Evolutionary conservation across 2,888 invertebrate genomes (phyloP), one percentile per base, ranked within the genome.

Genomic region (Melolontha melolontha): DNA sequence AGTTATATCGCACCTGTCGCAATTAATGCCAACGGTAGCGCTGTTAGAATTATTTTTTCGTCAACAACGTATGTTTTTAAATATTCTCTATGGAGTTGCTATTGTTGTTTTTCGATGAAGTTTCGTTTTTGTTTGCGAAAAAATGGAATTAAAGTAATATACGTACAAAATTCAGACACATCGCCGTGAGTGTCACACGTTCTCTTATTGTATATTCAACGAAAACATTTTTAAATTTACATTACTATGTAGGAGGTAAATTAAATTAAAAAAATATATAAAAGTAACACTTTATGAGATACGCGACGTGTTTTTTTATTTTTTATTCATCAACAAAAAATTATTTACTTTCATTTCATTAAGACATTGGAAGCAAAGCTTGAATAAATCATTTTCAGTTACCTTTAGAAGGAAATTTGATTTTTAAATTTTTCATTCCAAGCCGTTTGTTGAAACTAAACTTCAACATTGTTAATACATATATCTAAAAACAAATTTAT

Each of bases 51-150:
- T 49, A 49, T n/a, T 34, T 49, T 49, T 22, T 16, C 16, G 49
- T 49, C 16, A 49, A 49, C 8, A 11, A n/a, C 17, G 22, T 49
- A 0, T 22, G 49, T 34, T 34, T 34, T 34, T 34, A 34, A 34
- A 34, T 49, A 17, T 49, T 8, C 22, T 49, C 11, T 10, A 10
- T 22, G 10, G 1, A 1, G 34, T 34, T 11, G 49, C 22, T 49
- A 11, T 49, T 49, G 22, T 49, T 49, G 49, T 8, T 49, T 49
- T n/a, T 49, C 17, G 11, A 8, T 49, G 49, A 49, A 49, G 49
- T 22, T 49, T 34, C 34, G 34, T 6, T 34, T 47, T 49, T 49
- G 49, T 49, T 34, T 49, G 49, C 11, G 10, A 22, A 22, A 2
- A 22, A 49, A 22, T 49, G 49, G 49, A 22, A 49, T 49, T 49